Conservation (phyloP, 2,113 vertebrate genomes). For the Campylomormyrus tamandua region DNA sequence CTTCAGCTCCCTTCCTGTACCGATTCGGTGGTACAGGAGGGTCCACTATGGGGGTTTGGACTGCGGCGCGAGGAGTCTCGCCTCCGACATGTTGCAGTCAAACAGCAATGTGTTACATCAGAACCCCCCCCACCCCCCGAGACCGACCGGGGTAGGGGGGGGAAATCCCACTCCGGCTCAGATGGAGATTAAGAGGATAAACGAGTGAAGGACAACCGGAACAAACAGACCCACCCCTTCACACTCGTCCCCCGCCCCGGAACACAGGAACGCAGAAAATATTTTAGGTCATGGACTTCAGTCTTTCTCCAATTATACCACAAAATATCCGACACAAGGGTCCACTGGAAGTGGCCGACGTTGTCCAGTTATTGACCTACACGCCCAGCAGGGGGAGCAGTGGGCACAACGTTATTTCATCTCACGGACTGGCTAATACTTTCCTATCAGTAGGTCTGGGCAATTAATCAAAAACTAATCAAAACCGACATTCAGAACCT, state of each 20-base stretch:
- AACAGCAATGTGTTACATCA: not conserved
- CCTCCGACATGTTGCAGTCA: not conserved
- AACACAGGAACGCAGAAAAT: not conserved
- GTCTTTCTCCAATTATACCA: not conserved
- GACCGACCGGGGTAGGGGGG: not conserved
- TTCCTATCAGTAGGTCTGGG: not conserved
- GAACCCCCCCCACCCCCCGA: not conserved
- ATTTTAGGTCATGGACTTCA: not conserved
- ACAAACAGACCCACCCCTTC: not conserved
- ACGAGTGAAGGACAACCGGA: not conserved
- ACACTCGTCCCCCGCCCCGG: not conserved
- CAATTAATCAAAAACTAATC: too few species aligned
- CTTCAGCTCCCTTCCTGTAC: not conserved
- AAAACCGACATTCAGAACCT: too few species aligned
- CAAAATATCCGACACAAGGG: not conserved
- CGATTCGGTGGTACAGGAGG: not conserved
- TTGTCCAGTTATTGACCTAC: not conserved
- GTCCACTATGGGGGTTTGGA: not conserved
- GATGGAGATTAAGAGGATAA: constrained; percentile 6
- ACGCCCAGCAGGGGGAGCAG: not conserved
- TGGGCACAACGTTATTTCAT: not conserved
- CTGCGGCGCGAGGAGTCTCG: not conserved
- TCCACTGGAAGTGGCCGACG: not conserved
- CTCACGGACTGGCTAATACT: not conserved
- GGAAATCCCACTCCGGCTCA: not conserved